phyloP scores from a whole-genome alignment of 2,113 vertebrate genomes.

The Phrynocephalus versicolor region DNA sequence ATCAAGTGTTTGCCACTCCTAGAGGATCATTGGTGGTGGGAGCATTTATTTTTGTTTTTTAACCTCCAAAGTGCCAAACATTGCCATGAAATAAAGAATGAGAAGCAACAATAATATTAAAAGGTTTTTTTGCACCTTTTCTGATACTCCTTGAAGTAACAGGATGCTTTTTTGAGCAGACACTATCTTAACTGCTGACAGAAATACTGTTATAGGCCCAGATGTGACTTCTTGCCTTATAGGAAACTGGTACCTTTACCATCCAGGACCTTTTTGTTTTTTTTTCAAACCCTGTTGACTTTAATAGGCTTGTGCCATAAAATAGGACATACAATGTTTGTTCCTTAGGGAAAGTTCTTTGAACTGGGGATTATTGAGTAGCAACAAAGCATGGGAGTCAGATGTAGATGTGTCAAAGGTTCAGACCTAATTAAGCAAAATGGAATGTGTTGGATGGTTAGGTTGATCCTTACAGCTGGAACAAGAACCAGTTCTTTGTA shows the following conservation, averaged over 20 bases:
- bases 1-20: no score
- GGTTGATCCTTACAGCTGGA: neutral
- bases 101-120: neutral
- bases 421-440: no score
- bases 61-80: no score
- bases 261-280: neutral
- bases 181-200: neutral
- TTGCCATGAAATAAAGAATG: neutral
- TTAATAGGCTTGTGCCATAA: neutral
- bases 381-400: neutral
- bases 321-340: neutral
- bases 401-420: neutral
- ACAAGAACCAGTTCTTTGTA: constrained; percentile 32
- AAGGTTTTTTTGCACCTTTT: neutral
- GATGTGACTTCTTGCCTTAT: neutral
- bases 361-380: neutral
- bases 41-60: no score
- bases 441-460: neutral
- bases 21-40: no score
- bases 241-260: neutral
- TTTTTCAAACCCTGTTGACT: neutral
- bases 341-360: constrained; percentile 14
- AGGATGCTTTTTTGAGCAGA: neutral
- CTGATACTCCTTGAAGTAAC: neutral
- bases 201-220: neutral